phyloP scores from a whole-genome alignment of 2,113 vertebrate genomes.

The Podocnemis expansa region DNA sequence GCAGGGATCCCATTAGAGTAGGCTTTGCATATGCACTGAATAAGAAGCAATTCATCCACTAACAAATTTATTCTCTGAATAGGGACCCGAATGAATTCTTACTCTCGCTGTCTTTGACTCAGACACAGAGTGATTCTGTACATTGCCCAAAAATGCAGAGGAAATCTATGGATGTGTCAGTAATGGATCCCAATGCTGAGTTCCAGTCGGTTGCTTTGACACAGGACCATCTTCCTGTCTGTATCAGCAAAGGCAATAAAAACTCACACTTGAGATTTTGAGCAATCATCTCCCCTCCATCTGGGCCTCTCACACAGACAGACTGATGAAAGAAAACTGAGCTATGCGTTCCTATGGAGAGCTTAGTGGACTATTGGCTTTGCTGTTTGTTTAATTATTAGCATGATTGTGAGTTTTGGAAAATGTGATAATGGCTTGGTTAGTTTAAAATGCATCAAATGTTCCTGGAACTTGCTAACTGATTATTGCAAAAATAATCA shows the following conservation, averaged over 20 bases:
- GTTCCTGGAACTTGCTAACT: neutral
- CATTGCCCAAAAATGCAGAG: neutral
- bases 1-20: no score
- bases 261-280: no score
- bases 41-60: no score
- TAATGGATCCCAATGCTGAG: neutral
- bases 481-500: constrained; percentile 20
- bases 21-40: no score
- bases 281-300: no score
- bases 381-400: neutral
- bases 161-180: neutral
- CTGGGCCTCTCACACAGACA: neutral
- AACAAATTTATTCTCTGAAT: no score
- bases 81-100: no score
- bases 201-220: neutral
- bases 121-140: neutral
- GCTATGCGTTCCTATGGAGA: fast-evolving
- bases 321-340: neutral
- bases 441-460: constrained; percentile 2
- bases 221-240: neutral
- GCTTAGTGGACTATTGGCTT: neutral
- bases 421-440: neutral
- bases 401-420: neutral
- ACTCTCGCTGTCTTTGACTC: no score
- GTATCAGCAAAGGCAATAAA: no score